Evolutionary conservation across 2,113 vertebrate species (phyloP).

Genomic region (Caracal caracal): DNA sequence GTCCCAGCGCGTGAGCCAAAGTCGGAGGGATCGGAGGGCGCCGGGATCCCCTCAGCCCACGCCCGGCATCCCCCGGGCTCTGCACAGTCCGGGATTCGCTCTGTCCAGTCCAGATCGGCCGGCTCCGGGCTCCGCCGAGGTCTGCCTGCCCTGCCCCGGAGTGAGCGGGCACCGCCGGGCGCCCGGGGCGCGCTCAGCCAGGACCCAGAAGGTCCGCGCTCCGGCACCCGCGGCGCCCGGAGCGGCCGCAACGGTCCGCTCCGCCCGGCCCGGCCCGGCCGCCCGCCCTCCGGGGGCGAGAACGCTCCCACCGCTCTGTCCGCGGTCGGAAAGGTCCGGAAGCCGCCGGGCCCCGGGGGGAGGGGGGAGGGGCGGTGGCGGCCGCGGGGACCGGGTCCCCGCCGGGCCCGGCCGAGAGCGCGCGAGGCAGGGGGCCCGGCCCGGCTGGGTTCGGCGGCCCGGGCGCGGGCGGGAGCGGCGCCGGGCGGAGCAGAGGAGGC

Average conservation of each 20-base stretch:
- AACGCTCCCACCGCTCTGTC: not conserved
- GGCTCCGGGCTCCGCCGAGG: not conserved
- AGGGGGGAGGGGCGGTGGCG: not conserved
- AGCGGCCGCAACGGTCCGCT: not conserved
- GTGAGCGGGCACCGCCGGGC: not conserved
- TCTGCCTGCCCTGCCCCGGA: not conserved
- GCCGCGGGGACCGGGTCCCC: not conserved
- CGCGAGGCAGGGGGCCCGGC: conserved; percentile 23
- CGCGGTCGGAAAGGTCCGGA: not conserved
- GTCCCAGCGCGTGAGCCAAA: conserved; percentile 46
- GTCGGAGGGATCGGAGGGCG: conserved; percentile 48
- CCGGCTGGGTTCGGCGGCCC: not conserved
- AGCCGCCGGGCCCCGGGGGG: not conserved
- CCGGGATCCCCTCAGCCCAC: conserved; percentile 64
- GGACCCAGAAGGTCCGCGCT: conserved; percentile 44
- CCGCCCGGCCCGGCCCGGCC: not conserved
- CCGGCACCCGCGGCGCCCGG: conserved; percentile 37
- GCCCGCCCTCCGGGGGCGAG: not conserved
- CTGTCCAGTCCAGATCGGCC: conserved; percentile 46
- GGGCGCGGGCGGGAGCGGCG: conserved; percentile 42
- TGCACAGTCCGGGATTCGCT: not conserved
- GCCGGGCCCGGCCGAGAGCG: not conserved
- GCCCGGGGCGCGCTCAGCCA: conserved; percentile 1
- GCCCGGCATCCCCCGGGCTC: conserved; percentile 46
- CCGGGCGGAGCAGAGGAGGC: not conserved